Base-by-base conservation (phyloP, 2,888 invertebrate genomes). In the Cheilosia urbana region DNA sequence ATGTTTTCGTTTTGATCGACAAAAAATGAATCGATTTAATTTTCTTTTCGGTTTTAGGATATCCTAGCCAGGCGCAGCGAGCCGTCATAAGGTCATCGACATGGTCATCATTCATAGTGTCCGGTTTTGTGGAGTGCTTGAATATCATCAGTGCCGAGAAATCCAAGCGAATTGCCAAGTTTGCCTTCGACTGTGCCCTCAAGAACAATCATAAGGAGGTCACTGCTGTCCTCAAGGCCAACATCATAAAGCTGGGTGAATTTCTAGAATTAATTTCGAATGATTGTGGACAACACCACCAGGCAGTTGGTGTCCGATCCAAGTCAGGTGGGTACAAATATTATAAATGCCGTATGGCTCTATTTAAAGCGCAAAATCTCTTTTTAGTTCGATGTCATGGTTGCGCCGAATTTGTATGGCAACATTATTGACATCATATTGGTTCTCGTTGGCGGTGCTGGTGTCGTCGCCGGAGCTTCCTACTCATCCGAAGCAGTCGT, bases 161-260 rank as follows among this genome's bases (percentile, higher is more conserved):
- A 89, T 98, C 98, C 0, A 95, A 95, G 91, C 94, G 98, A 77
- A 98, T 99, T 90, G 99, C 99, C 0, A 98, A 98, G 92, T 99
- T 98, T 93, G 99, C 99, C 19, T 99, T 99, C 93, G 98, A 98
- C 92, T 99, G 98, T 93, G 98, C 98, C 0, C 95, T 96, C n/a
- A 96, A 96, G 92, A 95, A 97, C 93, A 95, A 96, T 85, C 95
- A 98, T 37, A 96, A 97, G 93, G 98, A 97, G 93, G 98, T 99
- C 15, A 99, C 99, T 15, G 98, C 98, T 51, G 98, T 99, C 1
- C 99, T 99, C 93, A 99, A 99, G 93, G 99, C 99, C 0, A 99
- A 99, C 92, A 99, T 99, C 90, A 99, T 99, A 99, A 98, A 98
- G 91, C 94, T 99, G 13, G 98, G 98, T 6, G 99, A 99, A 99